These are phyloP conservation scores for Ianthella basta DNA, from an alignment of 37 sponge, comb jelly and placozoan species.

Conservation along the genomic window DNA sequence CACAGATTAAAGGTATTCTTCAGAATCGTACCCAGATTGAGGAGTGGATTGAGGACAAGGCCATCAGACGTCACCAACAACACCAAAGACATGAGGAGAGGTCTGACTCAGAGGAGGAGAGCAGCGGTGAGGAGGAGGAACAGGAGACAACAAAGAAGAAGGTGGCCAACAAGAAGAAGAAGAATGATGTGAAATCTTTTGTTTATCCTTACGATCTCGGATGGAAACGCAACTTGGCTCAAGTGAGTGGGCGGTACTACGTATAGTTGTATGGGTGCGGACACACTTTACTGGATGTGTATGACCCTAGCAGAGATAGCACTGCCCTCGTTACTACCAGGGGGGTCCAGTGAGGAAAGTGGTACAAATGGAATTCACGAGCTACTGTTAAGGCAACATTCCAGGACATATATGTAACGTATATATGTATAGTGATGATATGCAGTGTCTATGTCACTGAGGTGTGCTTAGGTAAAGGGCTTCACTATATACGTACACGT, in stretches of 20 bases:
- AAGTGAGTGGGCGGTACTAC: slow-evolving; percentile 25
- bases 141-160: not conserved
- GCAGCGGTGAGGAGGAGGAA: not conserved
- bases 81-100: not conserved
- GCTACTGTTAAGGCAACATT: too few relatives aligned
- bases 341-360: too few relatives aligned
- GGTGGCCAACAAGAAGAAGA: slow-evolving; percentile 17
- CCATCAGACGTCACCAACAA: not conserved
- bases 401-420: too few relatives aligned
- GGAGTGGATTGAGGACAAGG: slow-evolving; percentile 88
- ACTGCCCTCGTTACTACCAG: too few relatives aligned
- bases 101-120: not conserved
- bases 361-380: too few relatives aligned
- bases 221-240: slow-evolving; percentile 57
- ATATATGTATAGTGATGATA: too few relatives aligned
- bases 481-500: too few relatives aligned
- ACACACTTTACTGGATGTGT: too few relatives aligned
- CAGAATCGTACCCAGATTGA: slow-evolving; percentile 84
- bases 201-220: slow-evolving; percentile 84
- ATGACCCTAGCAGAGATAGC: too few relatives aligned
- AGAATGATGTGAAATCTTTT: slow-evolving; percentile 22
- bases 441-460: too few relatives aligned
- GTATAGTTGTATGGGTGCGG: slow-evolving; percentile 4
- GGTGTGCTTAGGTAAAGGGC: too few relatives aligned
- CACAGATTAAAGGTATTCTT: slow-evolving; percentile 62